Evolutionary conservation across 2,797 vertebrate species (phyloP).

Genomic region (Arctocebus calabarensis): DNA sequence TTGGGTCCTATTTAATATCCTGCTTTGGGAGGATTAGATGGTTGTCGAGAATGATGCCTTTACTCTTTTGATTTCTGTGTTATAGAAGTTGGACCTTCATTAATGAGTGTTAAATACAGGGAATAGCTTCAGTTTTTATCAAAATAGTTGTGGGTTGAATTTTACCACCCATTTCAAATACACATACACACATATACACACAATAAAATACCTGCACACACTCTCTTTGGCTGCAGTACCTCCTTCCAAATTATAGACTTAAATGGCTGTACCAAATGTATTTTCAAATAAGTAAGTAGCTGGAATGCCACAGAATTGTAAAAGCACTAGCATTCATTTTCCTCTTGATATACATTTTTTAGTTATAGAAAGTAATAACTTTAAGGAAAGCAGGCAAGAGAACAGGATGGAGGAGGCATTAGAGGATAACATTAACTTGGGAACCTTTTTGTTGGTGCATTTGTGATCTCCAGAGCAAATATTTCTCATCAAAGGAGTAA

Average conservation of each 20-base stretch:
- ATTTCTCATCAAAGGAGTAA: rapidly evolving
- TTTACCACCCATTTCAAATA: neutral
- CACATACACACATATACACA: neutral
- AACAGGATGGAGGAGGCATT: neutral
- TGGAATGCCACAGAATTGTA: neutral
- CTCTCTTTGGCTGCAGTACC: neutral
- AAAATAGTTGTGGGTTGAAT: neutral
- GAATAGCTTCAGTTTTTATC: neutral
- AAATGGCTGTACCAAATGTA: neutral
- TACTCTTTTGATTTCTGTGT: neutral
- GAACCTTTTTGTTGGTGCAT: neutral
- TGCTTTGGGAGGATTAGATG: neutral
- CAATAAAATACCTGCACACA: neutral
- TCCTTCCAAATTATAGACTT: neutral
- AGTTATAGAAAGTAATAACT: neutral
- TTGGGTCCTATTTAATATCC: neutral
- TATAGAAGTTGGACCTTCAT: neutral
- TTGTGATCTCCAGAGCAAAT: neutral
- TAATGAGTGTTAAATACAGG: neutral
- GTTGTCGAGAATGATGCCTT: neutral
- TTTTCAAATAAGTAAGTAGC: neutral
- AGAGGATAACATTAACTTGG: neutral
- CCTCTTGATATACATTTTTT: neutral
- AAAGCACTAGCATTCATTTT: neutral
- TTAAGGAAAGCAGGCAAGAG: neutral